phyloP scores from a whole-genome alignment of 2,888 invertebrate species.

The Melieria picta region DNA sequence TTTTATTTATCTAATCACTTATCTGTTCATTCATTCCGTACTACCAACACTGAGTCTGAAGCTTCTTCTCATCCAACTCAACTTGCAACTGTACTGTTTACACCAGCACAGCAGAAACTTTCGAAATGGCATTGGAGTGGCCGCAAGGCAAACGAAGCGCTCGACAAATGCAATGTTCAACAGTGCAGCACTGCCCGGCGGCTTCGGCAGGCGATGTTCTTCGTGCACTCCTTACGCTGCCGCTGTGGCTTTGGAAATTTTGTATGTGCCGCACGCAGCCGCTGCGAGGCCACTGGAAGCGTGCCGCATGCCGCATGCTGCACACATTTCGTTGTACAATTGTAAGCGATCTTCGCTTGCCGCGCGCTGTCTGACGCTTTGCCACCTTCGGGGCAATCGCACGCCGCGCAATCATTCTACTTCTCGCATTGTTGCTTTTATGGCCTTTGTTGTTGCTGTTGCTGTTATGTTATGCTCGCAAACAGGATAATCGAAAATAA shows the following conservation, averaged over 20 bases:
- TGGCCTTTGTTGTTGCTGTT: too few relatives aligned
- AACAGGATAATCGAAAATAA: conserved; percentile 32
- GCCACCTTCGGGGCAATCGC: neutral
- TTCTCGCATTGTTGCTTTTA: neutral
- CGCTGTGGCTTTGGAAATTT: conserved; percentile 17
- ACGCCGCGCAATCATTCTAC: neutral
- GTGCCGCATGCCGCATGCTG: neutral
- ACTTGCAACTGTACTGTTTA: too few relatives aligned
- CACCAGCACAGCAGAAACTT: too few relatives aligned
- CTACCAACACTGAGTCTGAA: too few relatives aligned
- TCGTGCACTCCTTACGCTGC: neutral
- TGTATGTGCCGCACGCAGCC: conserved; percentile 21
- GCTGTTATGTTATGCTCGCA: neutral
- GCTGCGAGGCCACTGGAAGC: neutral
- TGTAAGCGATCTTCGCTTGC: neutral
- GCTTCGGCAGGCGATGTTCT: neutral
- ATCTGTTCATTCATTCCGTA: too few relatives aligned
- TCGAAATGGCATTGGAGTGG: too few relatives aligned
- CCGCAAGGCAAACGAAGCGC: too few relatives aligned
- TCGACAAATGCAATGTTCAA: too few relatives aligned
- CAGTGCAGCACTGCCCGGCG: too few relatives aligned
- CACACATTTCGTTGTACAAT: neutral
- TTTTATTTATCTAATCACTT: too few relatives aligned
- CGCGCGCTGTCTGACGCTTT: neutral
- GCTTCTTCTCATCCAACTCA: too few relatives aligned